Conservation (phyloP, 2,113 vertebrate genomes). For the Paratilapia polleni region DNA sequence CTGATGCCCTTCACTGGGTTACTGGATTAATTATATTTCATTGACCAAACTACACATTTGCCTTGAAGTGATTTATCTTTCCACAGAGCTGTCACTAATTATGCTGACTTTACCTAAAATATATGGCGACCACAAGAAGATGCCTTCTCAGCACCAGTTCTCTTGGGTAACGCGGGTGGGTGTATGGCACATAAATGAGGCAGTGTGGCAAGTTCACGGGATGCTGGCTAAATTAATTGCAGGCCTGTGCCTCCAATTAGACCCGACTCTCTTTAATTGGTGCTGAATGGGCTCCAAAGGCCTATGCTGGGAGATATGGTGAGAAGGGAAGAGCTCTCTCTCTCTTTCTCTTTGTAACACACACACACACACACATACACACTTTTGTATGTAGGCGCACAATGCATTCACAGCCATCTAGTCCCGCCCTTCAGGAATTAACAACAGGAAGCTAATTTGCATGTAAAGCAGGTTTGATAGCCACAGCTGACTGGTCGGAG, state of each 20-base stretch:
- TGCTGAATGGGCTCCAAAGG: constrained; percentile 76
- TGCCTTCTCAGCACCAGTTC: constrained; percentile 71
- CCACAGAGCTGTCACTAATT: constrained; percentile 71
- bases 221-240: constrained; percentile 78
- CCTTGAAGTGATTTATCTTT: constrained; percentile 73
- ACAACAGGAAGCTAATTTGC: constrained; percentile 75
- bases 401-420: constrained; percentile 46
- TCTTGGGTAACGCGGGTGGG: constrained; percentile 44
- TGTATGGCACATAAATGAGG: constrained; percentile 50
- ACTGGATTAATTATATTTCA: constrained; percentile 62
- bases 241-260: constrained; percentile 79
- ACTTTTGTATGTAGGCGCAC: constrained; percentile 36
- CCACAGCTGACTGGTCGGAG: constrained; percentile 72
- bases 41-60: constrained; percentile 41
- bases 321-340: constrained; percentile 13
- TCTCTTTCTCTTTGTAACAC: not conserved
- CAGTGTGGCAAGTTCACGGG: constrained; percentile 64
- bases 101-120: constrained; percentile 74
- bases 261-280: constrained; percentile 78
- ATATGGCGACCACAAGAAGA: constrained; percentile 52
- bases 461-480: constrained; percentile 78
- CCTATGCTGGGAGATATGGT: constrained; percentile 61
- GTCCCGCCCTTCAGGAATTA: constrained; percentile 69
- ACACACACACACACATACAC: constrained; percentile 29
- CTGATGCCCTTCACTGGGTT: constrained; percentile 35